These are phyloP conservation scores for Mastacembelus armatus DNA, from an alignment of 2,797 vertebrate species.

Conservation along the genomic window DNA sequence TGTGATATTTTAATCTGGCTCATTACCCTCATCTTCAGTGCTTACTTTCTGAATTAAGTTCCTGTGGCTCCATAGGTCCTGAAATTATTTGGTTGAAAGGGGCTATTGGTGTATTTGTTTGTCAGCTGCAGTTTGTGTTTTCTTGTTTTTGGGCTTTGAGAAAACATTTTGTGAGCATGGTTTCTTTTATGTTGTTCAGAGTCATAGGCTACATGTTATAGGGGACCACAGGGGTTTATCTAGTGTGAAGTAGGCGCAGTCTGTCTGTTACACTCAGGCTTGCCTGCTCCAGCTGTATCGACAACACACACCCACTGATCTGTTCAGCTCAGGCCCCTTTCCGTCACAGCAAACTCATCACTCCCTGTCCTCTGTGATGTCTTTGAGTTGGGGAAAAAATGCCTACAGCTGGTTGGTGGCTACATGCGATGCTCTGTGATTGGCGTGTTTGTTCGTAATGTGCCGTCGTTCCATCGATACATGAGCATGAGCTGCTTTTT, in stretches of 20 bases:
- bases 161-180: constrained; percentile 29
- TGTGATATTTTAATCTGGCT: neutral
- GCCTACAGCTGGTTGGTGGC: constrained; percentile 70
- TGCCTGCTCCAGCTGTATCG: constrained; percentile 46
- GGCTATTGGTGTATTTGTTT: constrained; percentile 17
- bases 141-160: constrained; percentile 28
- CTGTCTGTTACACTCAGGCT: constrained; percentile 37
- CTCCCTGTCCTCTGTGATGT: constrained; percentile 65
- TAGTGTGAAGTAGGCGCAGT: constrained; percentile 40
- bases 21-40: no score
- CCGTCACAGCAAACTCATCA: constrained; percentile 59
- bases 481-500: constrained; percentile 86
- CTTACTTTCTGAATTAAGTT: constrained; percentile 23
- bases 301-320: constrained; percentile 61
- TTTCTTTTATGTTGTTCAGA: constrained; percentile 54
- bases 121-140: constrained; percentile 36
- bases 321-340: constrained; percentile 70
- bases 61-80: constrained; percentile 29
- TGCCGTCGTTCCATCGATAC: constrained; percentile 76
- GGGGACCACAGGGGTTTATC: constrained; percentile 30
- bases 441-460: constrained; percentile 76
- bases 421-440: constrained; percentile 75
- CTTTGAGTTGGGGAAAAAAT: constrained; percentile 77
- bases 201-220: constrained; percentile 40
- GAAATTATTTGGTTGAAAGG: constrained; percentile 8